These are phyloP conservation scores for Aphyosemion australe DNA, from an alignment of 2,113 vertebrate genomes.

Conservation along the genomic window DNA sequence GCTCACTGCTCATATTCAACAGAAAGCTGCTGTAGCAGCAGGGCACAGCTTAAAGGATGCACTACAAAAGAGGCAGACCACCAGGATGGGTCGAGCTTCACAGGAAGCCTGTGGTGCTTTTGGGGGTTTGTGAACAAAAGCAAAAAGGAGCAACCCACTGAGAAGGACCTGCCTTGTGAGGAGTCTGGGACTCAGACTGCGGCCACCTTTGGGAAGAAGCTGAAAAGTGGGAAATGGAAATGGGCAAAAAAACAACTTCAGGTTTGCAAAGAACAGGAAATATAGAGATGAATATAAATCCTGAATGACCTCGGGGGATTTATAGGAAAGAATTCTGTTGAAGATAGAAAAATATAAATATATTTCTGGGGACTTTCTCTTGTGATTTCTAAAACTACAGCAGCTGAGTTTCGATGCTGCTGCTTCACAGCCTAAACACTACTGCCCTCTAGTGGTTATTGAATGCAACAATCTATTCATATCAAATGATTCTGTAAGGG, in stretches of 20 bases:
- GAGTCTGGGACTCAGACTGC: slow-evolving; percentile 57
- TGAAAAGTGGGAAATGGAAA: slow-evolving; percentile 40
- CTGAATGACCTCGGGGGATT: no score
- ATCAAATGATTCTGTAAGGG: no score
- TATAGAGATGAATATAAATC: background rate
- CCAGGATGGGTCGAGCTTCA: slow-evolving; percentile 63
- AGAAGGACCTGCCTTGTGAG: slow-evolving; percentile 60
- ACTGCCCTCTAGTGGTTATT: slow-evolving; percentile 69
- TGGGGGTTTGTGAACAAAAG: slow-evolving; percentile 59
- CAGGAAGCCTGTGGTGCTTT: slow-evolving; percentile 64
- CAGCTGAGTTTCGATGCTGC: no score
- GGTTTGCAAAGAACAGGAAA: slow-evolving; percentile 24
- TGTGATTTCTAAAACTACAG: background rate
- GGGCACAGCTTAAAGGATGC: slow-evolving; percentile 47
- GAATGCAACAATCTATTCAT: background rate
- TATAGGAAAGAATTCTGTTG: no score
- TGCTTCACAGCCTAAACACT: slow-evolving; percentile 36
- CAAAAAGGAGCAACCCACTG: slow-evolving; percentile 34
- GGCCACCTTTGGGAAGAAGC: slow-evolving; percentile 41
- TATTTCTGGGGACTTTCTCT: background rate
- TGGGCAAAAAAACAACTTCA: slow-evolving; percentile 46
- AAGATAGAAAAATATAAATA: no score
- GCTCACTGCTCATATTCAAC: no score
- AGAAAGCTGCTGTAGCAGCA: slow-evolving; percentile 49
- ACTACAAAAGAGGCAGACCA: slow-evolving; percentile 64